Base-by-base conservation (phyloP, 2,113 vertebrate species). In the Cepphus grylle region DNA sequence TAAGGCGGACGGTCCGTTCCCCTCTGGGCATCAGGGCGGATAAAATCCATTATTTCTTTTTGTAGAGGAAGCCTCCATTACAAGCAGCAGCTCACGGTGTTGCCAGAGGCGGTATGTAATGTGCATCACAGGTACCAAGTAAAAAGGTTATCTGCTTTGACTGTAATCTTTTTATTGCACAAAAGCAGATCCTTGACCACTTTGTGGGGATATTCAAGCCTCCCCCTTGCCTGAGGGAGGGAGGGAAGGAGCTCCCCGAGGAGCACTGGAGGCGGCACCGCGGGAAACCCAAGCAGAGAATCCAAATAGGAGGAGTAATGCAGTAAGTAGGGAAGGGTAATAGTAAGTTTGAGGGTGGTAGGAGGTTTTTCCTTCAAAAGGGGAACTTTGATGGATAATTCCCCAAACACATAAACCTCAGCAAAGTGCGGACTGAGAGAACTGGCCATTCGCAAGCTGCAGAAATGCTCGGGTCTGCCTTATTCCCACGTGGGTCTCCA, bases 91-190 rank as follows among this genome's bases (percentile, higher is more conserved):
- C 77, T 91, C 40, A 29, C 18, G 62, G 50, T 23, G 42, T 50
- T 88, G 93, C 90, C 88, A 70, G 86, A 67, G 86, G 91, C 56
- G 0, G 20, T 29, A 6, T 40, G 70, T 47, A 66, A 94, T 42
- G 69, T 78, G 80, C 92, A 72, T 94, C 90, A 36, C 70, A 84
- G 71, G 77, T 93, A 81, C 63, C 73, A 45, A 59, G 50, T 15
- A 53, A 71, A 93, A 93, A 81, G 69, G 67, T 72, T 85, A 71
- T 92, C 86, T 95, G 47, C 82, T 79, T 79, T 10, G 3, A 7
- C 81, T 83, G 19, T 89, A 90, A 90, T 93, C 76, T 81, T 94
- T 94, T 96, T 55, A 22, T 70, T 58, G 86, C 58, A 85, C 49
- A 82, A 95, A 96, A 95, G 52, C 80, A 91, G 61, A 52, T 66